Base-by-base conservation (phyloP, 2,797 vertebrate species). In the Gorsachius magnificus region DNA sequence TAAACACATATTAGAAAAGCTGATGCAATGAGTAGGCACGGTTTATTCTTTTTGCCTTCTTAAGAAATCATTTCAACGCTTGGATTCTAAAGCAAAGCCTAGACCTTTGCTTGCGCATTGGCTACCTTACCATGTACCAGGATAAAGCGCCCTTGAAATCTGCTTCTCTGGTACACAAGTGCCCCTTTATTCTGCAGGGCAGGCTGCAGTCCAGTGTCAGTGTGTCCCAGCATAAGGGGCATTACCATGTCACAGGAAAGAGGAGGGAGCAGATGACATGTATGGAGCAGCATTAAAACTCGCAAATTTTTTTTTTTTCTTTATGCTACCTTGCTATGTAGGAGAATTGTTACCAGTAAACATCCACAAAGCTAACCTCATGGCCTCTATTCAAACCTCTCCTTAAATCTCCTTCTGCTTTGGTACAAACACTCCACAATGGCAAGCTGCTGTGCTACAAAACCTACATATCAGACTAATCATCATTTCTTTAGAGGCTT, bases 341-440 rank as follows among this genome's bases (percentile, higher is more conserved):
- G 66, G 33, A 83, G 57, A 80, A 83, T 17, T 66, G 48, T 81
- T 91, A 69, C 35, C 61, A 58, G 57, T 58, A 72, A 93, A 91
- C 25, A 90, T 60, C 36, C 79, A 65, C 79, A 83, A 81, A 78
- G 58, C 28, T 60, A 85, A 92, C 79, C 75, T 93, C 82, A 64
- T 4, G 2, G 35, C 69, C 64, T 89, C 54, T 65, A 4, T 61
- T 61, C 71, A 85, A 93, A 76, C 57, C 81, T 83, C 69, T 72
- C 50, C 46, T 70, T 86, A 92, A 43, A 82, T 50, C 56, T 78
- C 57, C 50, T 75, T 20, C 57, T 88, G 90, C 92, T 97, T 95
- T 77, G 51, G 94, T 70, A 90, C 79, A 97, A 96, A 93, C 87
- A 65, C 41, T 74, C 19, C 57, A 75, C 76, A 92, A 83, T 48